A percentile compares a stretch with the other conserved stretches of the same genome.
phyloP scores from a whole-genome alignment of 64 coral and sea anemone genomes.

The Porites lutea region DNA sequence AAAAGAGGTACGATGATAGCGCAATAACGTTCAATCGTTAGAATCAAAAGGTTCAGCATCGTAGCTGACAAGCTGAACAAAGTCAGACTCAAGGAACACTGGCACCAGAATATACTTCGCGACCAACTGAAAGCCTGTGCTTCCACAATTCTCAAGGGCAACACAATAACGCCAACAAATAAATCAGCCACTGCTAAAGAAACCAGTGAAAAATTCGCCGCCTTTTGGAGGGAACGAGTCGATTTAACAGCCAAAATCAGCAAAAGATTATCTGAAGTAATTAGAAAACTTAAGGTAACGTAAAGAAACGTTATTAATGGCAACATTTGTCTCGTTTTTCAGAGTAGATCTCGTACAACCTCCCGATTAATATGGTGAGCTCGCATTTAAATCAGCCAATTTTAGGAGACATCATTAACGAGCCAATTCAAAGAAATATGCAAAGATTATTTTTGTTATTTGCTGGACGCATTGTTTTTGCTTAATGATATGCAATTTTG shows the following conservation, averaged over 20 bases:
- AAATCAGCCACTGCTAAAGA: constrained; percentile 65
- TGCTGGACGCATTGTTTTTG: background rate
- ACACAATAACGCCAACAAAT: constrained; percentile 45
- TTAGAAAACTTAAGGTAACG: constrained; percentile 40
- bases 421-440: background rate
- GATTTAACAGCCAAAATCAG: constrained; percentile 57
- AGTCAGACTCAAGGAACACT: constrained; percentile 49
- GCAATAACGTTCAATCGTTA: constrained; percentile 67
- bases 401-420: background rate
- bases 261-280: constrained; percentile 56
- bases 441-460: background rate
- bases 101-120: constrained; percentile 51
- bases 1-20: constrained; percentile 63
- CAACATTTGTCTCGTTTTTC: background rate
- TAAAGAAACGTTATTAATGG: constrained; percentile 27
- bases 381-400: background rate
- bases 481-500: background rate
- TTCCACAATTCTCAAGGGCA: constrained; percentile 62
- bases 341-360: background rate
- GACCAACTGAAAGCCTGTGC: constrained; percentile 47
- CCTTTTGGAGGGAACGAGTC: constrained; percentile 52
- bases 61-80: constrained; percentile 80
- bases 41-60: constrained; percentile 63
- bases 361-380: background rate
- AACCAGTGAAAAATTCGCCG: constrained; percentile 64